Percentiles rank a stretch among this genome's conserved stretches.
Conservation (phyloP, 92 coral and sea anemone species). For the Palythoa grandiflora region DNA sequence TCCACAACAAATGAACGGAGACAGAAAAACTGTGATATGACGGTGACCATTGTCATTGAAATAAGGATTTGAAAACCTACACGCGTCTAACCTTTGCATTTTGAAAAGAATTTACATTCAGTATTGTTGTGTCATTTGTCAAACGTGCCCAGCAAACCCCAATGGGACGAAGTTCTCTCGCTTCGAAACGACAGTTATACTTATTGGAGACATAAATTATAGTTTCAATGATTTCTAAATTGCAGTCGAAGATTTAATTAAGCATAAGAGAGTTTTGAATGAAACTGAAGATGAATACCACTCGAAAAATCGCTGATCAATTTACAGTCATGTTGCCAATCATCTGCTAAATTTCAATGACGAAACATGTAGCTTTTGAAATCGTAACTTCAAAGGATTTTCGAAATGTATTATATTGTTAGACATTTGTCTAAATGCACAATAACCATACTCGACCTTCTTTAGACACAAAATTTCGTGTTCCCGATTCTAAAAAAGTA, state of each 20-base stretch:
- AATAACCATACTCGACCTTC: not conserved
- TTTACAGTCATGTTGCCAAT: not conserved
- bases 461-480: not conserved
- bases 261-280: not conserved
- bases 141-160: not conserved
- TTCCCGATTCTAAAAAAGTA: not conserved
- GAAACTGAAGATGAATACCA: not conserved
- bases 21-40: not conserved
- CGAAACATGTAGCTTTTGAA: not conserved
- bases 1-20: not conserved
- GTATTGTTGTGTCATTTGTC: not conserved
- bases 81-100: not conserved
- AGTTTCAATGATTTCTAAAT: not conserved
- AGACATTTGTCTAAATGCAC: not conserved
- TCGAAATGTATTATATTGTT: not conserved
- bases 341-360: not conserved
- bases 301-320: not conserved
- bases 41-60: not conserved
- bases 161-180: not conserved
- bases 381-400: not conserved
- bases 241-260: not conserved
- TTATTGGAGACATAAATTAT: not conserved
- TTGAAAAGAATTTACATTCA: constrained; percentile 9
- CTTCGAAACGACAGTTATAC: not conserved
- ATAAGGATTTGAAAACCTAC: not conserved